phyloP scores from a whole-genome alignment of 2,888 invertebrate species.

The Embidobia sp. region DNA sequence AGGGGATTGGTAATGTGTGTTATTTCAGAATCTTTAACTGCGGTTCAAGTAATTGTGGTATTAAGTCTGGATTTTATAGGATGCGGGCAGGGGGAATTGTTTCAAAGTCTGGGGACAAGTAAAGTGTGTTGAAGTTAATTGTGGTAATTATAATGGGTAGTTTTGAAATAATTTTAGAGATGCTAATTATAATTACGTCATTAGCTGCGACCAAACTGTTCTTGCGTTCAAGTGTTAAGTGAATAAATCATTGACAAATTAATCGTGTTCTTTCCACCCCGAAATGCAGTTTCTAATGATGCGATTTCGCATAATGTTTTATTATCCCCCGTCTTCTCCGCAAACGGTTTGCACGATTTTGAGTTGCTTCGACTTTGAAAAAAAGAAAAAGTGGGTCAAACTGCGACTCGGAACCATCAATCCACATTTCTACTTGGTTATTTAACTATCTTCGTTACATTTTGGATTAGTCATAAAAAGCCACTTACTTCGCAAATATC shows the following conservation, averaged over 20 bases:
- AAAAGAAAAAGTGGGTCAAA: conserved; percentile 22
- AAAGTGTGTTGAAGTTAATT: conserved; percentile 63
- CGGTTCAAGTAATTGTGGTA: conserved; percentile 58
- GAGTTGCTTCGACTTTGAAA: too few species aligned
- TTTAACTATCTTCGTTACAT: conserved; percentile 4
- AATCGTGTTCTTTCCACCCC: neutral
- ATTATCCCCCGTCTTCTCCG: too few species aligned
- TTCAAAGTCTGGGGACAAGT: conserved; percentile 61
- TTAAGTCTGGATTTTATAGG: conserved; percentile 63
- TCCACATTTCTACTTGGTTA: neutral
- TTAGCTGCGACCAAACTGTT: conserved; percentile 55
- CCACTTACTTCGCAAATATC: conserved; percentile 42
- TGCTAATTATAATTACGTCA: conserved; percentile 58
- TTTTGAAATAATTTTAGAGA: conserved; percentile 63
- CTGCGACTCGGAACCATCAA: conserved; percentile 2
- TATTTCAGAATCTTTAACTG: conserved; percentile 61
- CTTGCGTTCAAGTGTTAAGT: conserved; percentile 45
- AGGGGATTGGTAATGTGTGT: conserved; percentile 55
- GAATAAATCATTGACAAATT: conserved; percentile 37
- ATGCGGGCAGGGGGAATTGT: conserved; percentile 52
- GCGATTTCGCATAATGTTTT: too few species aligned
- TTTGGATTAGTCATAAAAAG: conserved; percentile 37
- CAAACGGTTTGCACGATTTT: too few species aligned
- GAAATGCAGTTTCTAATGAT: too few species aligned
- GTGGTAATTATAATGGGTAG: conserved; percentile 64